phyloP scores from a whole-genome alignment of 2,888 invertebrate genomes.

The Cylloceria caligata region DNA sequence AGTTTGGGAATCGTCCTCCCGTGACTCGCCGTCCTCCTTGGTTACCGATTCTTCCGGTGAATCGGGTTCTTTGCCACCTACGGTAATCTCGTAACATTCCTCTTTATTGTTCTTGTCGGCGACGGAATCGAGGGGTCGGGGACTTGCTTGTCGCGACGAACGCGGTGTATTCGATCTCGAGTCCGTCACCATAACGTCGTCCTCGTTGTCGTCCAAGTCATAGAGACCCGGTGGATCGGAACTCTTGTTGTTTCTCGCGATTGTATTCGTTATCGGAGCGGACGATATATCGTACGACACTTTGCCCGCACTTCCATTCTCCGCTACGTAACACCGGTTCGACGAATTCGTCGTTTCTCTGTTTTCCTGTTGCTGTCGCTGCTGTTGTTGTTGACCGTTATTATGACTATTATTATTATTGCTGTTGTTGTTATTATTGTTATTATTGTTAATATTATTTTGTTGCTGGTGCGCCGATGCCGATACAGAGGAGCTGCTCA shows the following conservation, averaged over 20 bases:
- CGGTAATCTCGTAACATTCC: conserved; percentile 78
- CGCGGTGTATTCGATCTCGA: conserved; percentile 79
- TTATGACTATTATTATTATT: conserved; percentile 42
- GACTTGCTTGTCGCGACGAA: conserved; percentile 79
- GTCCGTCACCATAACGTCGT: conserved; percentile 77
- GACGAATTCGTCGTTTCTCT: conserved; percentile 21
- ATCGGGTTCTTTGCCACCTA: conserved; percentile 71
- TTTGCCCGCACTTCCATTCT: conserved; percentile 64
- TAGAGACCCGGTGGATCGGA: conserved; percentile 72
- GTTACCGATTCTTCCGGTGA: conserved; percentile 68
- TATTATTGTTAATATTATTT: conserved; percentile 36
- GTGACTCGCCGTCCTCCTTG: conserved; percentile 62
- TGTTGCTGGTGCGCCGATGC: conserved; percentile 45
- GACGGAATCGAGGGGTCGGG: conserved; percentile 65
- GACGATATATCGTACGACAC: conserved; percentile 47
- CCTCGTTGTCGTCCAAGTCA: conserved; percentile 77
- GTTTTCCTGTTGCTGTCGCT: conserved; percentile 39
- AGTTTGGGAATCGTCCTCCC: conserved; percentile 54
- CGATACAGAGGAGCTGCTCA: conserved; percentile 48
- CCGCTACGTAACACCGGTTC: conserved; percentile 58
- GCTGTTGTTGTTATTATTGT: conserved; percentile 14
- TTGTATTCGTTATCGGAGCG: conserved; percentile 2
- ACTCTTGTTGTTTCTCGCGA: conserved; percentile 58
- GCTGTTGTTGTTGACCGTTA: conserved; percentile 36
- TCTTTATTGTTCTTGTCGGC: conserved; percentile 63